phyloP scores from a whole-genome alignment of 2,797 vertebrate genomes.

The Myotis myotis region DNA sequence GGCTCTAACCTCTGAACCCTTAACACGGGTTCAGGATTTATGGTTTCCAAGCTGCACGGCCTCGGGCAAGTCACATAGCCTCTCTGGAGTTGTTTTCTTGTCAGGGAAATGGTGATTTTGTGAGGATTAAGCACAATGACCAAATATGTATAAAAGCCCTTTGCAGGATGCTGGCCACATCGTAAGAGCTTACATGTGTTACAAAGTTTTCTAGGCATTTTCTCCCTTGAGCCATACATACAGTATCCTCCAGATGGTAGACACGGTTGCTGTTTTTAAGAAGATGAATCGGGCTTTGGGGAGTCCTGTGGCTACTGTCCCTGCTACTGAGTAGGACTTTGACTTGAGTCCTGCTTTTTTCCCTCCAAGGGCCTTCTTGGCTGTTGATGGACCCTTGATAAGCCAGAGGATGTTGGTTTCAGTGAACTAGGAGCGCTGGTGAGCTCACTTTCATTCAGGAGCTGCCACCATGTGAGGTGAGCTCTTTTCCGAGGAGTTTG shows the following conservation, averaged over 20 bases:
- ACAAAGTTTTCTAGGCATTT: background rate
- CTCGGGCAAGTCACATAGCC: slow-evolving; percentile 24
- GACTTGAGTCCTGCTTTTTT: background rate
- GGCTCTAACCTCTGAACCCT: slow-evolving; percentile 66
- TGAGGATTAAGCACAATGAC: background rate
- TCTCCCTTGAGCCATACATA: background rate
- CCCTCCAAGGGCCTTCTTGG: background rate
- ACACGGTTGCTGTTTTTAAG: background rate
- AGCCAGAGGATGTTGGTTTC: background rate
- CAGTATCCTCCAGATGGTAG: background rate
- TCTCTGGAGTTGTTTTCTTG: slow-evolving; percentile 39
- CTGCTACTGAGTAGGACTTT: background rate
- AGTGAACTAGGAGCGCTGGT: background rate
- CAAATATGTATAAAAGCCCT: background rate
- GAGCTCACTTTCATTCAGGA: background rate
- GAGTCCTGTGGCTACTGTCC: rapidly evolving
- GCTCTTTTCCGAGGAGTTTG: background rate
- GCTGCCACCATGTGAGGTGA: background rate
- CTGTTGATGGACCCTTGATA: background rate
- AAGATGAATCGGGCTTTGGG: background rate
- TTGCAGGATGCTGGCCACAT: background rate
- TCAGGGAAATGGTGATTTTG: background rate
- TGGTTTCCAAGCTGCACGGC: slow-evolving; percentile 36
- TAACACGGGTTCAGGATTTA: slow-evolving; percentile 53
- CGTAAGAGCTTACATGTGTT: background rate